Conservation (phyloP, 2,888 invertebrate species). For the Augiades crinisus region DNA sequence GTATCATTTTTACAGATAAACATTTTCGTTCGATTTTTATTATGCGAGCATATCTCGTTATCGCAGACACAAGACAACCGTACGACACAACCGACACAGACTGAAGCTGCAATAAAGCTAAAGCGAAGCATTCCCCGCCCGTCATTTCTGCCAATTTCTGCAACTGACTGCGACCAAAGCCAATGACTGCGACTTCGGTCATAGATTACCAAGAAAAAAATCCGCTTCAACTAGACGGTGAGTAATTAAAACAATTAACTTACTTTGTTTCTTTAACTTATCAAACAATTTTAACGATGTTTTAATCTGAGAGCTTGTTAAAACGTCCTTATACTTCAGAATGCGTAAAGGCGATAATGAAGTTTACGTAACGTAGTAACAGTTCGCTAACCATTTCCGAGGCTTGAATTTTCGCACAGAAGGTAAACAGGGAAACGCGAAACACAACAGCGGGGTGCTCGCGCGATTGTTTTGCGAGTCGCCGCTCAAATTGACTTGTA, state of each 20-base stretch:
- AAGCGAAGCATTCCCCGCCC: slow-evolving; percentile 32
- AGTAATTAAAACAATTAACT: too few relatives aligned
- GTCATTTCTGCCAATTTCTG: slow-evolving; percentile 37
- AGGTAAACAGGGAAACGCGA: neutral
- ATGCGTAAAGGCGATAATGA: slow-evolving; percentile 2
- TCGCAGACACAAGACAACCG: slow-evolving; percentile 21
- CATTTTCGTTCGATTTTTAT: slow-evolving; percentile 34
- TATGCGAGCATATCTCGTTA: slow-evolving; percentile 31
- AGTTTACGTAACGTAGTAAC: slow-evolving; percentile 1
- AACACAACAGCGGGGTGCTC: neutral
- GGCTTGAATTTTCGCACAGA: neutral
- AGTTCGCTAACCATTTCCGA: slow-evolving; percentile 4
- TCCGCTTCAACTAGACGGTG: too few relatives aligned
- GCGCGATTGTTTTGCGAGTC: neutral
- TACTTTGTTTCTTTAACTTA: too few relatives aligned
- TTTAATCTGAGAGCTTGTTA: too few relatives aligned
- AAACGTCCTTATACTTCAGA: too few relatives aligned
- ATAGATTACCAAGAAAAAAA: too few relatives aligned
- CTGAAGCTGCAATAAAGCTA: too few relatives aligned
- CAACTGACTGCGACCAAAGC: slow-evolving; percentile 37
- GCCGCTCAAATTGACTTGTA: neutral
- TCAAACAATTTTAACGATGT: too few relatives aligned
- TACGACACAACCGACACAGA: slow-evolving; percentile 35
- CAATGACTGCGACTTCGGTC: neutral
- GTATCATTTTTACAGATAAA: slow-evolving; percentile 36